Evolutionary conservation across 2,113 vertebrate genomes (phyloP), one percentile per base, ranked within the genome.

Genomic region (Nerophis lumbriciformis): DNA sequence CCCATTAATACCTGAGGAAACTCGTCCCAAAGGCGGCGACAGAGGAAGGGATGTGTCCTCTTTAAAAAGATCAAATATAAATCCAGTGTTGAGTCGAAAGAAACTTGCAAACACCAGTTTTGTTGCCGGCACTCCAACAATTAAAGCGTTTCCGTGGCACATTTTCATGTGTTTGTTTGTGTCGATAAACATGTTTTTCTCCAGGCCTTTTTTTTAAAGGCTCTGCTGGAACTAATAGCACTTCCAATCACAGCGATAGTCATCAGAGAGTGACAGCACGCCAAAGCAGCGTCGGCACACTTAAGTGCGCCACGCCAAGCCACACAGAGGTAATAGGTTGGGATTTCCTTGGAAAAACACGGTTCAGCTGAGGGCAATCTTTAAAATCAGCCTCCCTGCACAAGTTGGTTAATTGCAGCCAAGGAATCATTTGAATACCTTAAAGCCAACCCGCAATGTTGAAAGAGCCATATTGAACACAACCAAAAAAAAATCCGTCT

Each of bases 221-320:
- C 71, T 79, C 67, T 73, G 66, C 57, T 84, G 76, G 50, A 77
- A 57, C 84, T 85, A 84, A 85, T 87, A 72, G 80, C 73, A 79
- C 64, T 73, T 78, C 71, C 78, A 85, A 87, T 87, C 76, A 82
- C 63, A 42, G 77, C 45, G 87, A 88, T 86, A 86, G 79, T 67
- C 65, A 87, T 88, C 85, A 68, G 78, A 71, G 52, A 75, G 78
- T 8, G 63, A 85, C 87, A 73, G 84, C 67, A 78, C 13, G 78
- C 83, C 84, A 68, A 77, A 80, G 6, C 83, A 69, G 81, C 72
- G 72, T 75, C 71, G 66, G 60, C 72, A 66, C 74, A 71, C 69
- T 67, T 38, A 15, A 28, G 76, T 72, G 60, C 72, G 73, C 67
- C 65, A 67, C 67, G 73, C 77, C 81, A 75, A 76, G 72, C 69